These are phyloP conservation scores for Macrophya annulata DNA, from an alignment of 2,888 invertebrate species.

Conservation along the genomic window DNA sequence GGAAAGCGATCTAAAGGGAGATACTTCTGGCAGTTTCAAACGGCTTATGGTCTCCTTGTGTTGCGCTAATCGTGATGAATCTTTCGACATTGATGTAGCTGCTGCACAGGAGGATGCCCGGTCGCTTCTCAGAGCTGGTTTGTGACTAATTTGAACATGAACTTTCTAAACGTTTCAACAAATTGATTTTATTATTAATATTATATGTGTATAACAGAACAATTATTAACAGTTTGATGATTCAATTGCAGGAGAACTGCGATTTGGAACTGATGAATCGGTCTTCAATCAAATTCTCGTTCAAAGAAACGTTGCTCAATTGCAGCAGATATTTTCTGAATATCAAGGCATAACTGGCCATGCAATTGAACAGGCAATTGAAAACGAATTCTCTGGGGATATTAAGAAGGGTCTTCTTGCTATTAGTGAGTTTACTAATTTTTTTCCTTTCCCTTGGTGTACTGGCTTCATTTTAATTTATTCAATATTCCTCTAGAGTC, in stretches of 20 bases:
- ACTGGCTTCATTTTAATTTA: not conserved
- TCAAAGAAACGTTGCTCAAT: conserved; percentile 87
- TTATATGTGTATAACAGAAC: not conserved
- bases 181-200: not conserved
- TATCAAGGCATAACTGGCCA: conserved; percentile 90
- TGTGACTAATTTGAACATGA: conserved; percentile 50
- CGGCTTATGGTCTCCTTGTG: conserved; percentile 93
- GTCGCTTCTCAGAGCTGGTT: conserved; percentile 89
- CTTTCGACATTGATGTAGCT: conserved; percentile 86
- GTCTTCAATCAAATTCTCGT: conserved; percentile 92
- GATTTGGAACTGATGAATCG: conserved; percentile 92
- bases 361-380: conserved; percentile 89
- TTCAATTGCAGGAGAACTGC: conserved; percentile 80
- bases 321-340: conserved; percentile 84
- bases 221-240: not conserved
- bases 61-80: conserved; percentile 91
- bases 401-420: conserved; percentile 90
- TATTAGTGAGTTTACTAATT: conserved; percentile 80
- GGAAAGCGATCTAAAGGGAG: conserved; percentile 91
- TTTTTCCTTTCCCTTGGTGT: not conserved
- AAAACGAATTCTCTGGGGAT: conserved; percentile 93
- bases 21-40: conserved; percentile 96
- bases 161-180: conserved; percentile 55
- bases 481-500: not conserved
- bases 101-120: conserved; percentile 91